Conservation (phyloP, 2,888 invertebrate species). For the Dryocosmus kuriphilus region DNA sequence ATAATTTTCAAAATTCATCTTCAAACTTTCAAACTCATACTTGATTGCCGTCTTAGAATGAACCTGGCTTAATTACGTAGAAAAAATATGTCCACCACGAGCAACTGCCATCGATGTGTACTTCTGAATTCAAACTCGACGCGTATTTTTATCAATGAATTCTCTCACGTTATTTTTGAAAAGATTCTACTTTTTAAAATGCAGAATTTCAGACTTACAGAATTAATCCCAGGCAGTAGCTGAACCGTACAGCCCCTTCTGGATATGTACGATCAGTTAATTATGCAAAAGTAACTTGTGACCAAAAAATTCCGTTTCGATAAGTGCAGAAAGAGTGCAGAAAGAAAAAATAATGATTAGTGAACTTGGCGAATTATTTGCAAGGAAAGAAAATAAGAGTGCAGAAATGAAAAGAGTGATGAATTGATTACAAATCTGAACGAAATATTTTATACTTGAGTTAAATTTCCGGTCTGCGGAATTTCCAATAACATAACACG, state of each 20-base stretch:
- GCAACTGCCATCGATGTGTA: background rate
- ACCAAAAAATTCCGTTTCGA: background rate
- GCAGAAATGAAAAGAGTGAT: slow-evolving; percentile 41
- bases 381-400: slow-evolving; percentile 38
- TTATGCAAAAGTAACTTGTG: background rate
- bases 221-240: slow-evolving; percentile 66
- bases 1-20: background rate
- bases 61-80: background rate
- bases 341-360: background rate
- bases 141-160: background rate
- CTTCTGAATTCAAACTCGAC: slow-evolving; percentile 21
- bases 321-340: slow-evolving; percentile 20
- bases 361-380: background rate
- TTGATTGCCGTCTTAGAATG: background rate
- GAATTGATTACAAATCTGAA: slow-evolving; percentile 48
- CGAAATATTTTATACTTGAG: background rate
- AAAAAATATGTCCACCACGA: background rate
- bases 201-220: slow-evolving; percentile 37
- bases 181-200: slow-evolving; percentile 4
- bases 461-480: slow-evolving; percentile 59
- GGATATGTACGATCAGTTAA: slow-evolving; percentile 73
- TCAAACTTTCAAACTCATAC: background rate
- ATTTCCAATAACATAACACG: slow-evolving; percentile 50
- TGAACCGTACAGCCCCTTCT: slow-evolving; percentile 78
- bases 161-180: slow-evolving; percentile 35